phyloP scores from a whole-genome alignment of 2,113 vertebrate genomes.

The Etia nguti region DNA sequence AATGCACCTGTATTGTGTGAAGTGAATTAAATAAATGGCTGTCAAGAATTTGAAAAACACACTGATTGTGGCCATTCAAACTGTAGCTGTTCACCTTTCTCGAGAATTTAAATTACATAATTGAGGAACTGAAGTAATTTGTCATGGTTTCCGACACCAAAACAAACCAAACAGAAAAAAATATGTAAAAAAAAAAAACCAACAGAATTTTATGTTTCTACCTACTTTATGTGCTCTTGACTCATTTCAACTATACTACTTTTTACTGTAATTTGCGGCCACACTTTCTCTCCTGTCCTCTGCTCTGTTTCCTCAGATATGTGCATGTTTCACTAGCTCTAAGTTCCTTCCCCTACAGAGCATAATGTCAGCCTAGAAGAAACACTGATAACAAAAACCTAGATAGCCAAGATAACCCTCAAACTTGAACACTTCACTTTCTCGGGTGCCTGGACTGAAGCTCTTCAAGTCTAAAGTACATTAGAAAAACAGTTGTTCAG shows the following conservation, averaged over 20 bases:
- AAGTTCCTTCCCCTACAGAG: not conserved
- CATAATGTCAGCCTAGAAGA: not conserved
- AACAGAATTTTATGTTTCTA: not conserved
- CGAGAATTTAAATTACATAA: not conserved
- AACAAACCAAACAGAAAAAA: not conserved
- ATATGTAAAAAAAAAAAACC: not conserved
- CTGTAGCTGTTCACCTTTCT: not conserved
- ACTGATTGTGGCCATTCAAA: not conserved
- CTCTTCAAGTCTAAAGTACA: not conserved
- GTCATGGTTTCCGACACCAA: not conserved
- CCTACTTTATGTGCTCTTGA: not conserved
- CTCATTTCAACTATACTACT: not conserved
- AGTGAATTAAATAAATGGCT: not conserved
- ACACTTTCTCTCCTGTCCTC: not conserved
- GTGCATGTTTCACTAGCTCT: not conserved
- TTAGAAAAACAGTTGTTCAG: not conserved
- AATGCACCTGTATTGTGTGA: not conserved
- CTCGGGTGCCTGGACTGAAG: not conserved
- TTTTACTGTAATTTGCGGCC: not conserved
- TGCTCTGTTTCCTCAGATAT: not conserved
- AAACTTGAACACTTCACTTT: not conserved
- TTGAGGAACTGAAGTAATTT: not conserved
- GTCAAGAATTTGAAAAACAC: not conserved
- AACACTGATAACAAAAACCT: not conserved
- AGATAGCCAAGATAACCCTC: not conserved